Percentiles rank a stretch among this genome's conserved stretches.
phyloP scores from a whole-genome alignment of 2,888 invertebrate species.

The Cryptocheilus praepositus region DNA sequence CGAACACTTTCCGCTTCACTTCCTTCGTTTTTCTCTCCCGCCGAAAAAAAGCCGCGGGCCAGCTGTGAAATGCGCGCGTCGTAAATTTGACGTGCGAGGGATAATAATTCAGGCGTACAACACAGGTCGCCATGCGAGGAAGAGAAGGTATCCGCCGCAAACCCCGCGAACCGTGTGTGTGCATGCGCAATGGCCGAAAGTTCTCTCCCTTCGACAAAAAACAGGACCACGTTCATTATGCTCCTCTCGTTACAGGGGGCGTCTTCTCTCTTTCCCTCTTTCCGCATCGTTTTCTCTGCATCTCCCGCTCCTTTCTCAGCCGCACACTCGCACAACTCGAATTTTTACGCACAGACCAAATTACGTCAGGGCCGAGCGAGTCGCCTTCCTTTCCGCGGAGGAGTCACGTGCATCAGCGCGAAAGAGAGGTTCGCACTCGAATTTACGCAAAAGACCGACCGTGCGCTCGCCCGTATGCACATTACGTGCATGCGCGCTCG shows the following conservation, averaged over 20 bases:
- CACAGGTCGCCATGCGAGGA: no score
- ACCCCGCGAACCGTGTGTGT: neutral
- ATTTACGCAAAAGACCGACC: slow-evolving; percentile 31
- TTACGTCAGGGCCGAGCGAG: slow-evolving; percentile 32
- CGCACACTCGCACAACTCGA: slow-evolving; percentile 41
- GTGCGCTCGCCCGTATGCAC: slow-evolving; percentile 38
- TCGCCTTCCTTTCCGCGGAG: slow-evolving; percentile 3
- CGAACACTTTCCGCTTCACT: neutral
- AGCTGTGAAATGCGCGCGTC: no score
- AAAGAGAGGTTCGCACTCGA: slow-evolving; percentile 15
- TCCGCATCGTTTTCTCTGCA: neutral
- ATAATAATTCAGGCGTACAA: no score
- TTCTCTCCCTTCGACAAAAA: slow-evolving; percentile 37
- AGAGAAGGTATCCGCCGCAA: neutral
- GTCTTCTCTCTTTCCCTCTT: slow-evolving; percentile 16
- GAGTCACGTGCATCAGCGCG: slow-evolving; percentile 24
- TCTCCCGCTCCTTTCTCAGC: neutral
- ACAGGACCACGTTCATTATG: slow-evolving; percentile 47
- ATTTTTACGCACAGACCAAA: slow-evolving; percentile 51
- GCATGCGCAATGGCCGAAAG: slow-evolving; percentile 3
- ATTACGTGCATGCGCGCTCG: slow-evolving; percentile 21
- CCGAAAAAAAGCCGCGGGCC: no score
- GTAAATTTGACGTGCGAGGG: no score
- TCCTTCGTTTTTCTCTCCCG: neutral
- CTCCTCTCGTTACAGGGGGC: slow-evolving; percentile 48